Evolutionary conservation across 2,113 vertebrate genomes (phyloP).

Genomic region (Bufo gargarizans): DNA sequence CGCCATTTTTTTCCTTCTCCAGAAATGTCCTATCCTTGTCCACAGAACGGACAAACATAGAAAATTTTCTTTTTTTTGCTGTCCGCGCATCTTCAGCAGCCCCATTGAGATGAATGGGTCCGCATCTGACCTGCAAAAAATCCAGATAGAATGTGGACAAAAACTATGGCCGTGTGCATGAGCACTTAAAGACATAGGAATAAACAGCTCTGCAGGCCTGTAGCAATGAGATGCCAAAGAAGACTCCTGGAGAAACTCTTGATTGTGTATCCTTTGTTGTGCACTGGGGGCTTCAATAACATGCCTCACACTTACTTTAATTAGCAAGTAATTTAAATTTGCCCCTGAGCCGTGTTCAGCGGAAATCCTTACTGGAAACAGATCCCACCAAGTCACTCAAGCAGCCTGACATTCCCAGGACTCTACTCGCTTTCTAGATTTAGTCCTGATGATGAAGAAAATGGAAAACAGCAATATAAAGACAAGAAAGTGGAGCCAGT

Average conservation of each 20-base stretch:
- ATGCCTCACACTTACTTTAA: conserved; percentile 52
- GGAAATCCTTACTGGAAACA: conserved; percentile 53
- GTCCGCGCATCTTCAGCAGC: too few species aligned
- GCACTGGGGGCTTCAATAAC: conserved; percentile 50
- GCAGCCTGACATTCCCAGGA: conserved; percentile 25
- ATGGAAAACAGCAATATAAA: conserved; percentile 6
- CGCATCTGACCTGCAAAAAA: too few species aligned
- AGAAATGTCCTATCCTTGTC: too few species aligned
- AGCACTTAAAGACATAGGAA: not conserved
- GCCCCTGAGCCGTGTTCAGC: conserved; percentile 50
- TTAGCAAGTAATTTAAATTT: conserved; percentile 58
- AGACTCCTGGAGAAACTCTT: conserved; percentile 18
- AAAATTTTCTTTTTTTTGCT: too few species aligned
- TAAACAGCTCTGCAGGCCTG: not conserved
- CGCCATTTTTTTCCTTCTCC: too few species aligned
- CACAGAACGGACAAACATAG: too few species aligned
- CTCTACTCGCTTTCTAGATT: not conserved
- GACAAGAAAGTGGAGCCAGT: not conserved
- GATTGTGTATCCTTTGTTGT: conserved; percentile 22
- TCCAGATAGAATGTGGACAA: too few species aligned
- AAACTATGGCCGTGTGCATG: too few species aligned
- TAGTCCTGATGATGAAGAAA: not conserved
- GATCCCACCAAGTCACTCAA: conserved; percentile 37
- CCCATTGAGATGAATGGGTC: too few species aligned
- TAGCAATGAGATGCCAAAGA: conserved; percentile 23